Evolutionary conservation across 2,888 invertebrate species (phyloP), one percentile per base, ranked within the genome.

Genomic region (Sminthurinus aureus): DNA sequence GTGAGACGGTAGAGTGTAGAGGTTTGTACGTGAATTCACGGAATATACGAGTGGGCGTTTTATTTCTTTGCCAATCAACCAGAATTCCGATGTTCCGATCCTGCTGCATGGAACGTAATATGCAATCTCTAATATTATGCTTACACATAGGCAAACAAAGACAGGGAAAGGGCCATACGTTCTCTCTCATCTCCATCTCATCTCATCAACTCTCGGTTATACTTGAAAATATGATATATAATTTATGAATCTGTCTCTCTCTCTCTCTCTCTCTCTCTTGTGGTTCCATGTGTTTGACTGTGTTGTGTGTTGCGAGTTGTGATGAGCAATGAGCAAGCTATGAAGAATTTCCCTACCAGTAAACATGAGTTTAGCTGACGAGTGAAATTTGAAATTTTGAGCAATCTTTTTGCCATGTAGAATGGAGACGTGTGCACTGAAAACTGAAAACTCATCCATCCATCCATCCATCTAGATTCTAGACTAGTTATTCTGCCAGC

Each of bases 31-130:
- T 58, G 58, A 38, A 79, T 79, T 79, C 79, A 79, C 79, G 79
- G 67, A 67, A 79, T 78, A 78, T 79, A 67, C 51, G 52, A 75
- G 38, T 64, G 79, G 79, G 79, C 79, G 79, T 79, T 79, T 79
- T 79, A 58, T 67, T 77, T 79, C 79, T 79, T 79, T 79, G 79
- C 79, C 79, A 79, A 79, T 79, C 79, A 79, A 79, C 79, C 79
- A 79, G 79, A 79, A 79, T 79, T 79, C 79, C 79, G 79, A 79
- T 79, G 38, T 38, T 38, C 38, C 38, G 38, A 38, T 38, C 38
- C 38, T 38, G 79, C 38, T 38, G 79, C 79, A 79, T 79, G 79
- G 67, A 38, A 79, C 26, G 38, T 38, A 38, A 38, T 38, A 38
- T 6, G 38, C 38, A 38, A 38, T 38, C 3, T n/a, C n/a, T n/a